Conservation (phyloP, 1,140 invertebrate genomes). For the Lepidotrigona ventralis region DNA sequence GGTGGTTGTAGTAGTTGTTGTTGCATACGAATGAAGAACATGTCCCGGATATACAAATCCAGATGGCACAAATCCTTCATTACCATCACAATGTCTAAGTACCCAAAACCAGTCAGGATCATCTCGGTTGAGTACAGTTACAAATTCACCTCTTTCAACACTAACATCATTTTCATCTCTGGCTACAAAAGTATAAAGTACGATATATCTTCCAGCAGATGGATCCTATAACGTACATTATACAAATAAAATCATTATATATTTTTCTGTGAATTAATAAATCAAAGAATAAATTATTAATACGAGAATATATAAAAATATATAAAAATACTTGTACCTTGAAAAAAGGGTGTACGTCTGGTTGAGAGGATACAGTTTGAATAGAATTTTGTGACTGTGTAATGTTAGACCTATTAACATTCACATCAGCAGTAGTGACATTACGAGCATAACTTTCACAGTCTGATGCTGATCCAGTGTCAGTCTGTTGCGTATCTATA, state of each 20-base stretch:
- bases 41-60: constrained; percentile 94
- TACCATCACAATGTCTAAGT: constrained; percentile 90
- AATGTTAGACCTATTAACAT: constrained; percentile 78
- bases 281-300: background rate
- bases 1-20: constrained; percentile 72
- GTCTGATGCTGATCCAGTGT: constrained; percentile 82
- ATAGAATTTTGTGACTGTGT: constrained; percentile 82
- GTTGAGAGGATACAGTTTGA: constrained; percentile 83
- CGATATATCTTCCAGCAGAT: constrained; percentile 91
- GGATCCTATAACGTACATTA: constrained; percentile 83
- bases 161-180: constrained; percentile 96
- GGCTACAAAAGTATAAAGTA: constrained; percentile 95
- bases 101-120: constrained; percentile 99
- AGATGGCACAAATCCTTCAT: constrained; percentile 97
- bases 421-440: constrained; percentile 79
- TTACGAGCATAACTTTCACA: constrained; percentile 83
- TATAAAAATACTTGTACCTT: constrained; percentile 82
- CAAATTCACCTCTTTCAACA: constrained; percentile 95
- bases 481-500: constrained; percentile 78
- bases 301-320: constrained; percentile 19
- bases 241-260: background rate
- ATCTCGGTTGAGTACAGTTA: constrained; percentile 95
- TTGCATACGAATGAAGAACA: constrained; percentile 77
- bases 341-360: constrained; percentile 91
- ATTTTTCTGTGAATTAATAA: constrained; percentile 14